phyloP scores from a whole-genome alignment of 2,888 invertebrate species.

The Tetanocera ferruginea region DNA sequence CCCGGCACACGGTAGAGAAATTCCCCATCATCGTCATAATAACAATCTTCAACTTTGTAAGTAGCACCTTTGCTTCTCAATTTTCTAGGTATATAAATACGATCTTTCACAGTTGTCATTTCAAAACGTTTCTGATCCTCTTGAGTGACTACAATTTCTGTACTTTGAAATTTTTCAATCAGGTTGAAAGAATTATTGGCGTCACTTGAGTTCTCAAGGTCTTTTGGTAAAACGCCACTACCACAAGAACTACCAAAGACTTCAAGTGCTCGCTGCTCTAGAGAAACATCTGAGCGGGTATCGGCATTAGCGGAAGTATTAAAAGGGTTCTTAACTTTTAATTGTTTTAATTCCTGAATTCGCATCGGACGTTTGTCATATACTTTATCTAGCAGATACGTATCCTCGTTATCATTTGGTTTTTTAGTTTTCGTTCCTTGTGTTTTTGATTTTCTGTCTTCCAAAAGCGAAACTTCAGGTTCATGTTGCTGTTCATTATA shows the following conservation, averaged over 20 bases:
- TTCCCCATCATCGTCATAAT: constrained; percentile 84
- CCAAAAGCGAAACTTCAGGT: background rate
- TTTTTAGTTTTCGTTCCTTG: background rate
- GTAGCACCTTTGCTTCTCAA: constrained; percentile 76
- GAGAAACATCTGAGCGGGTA: background rate
- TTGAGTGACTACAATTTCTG: constrained; percentile 62
- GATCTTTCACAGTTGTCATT: constrained; percentile 67
- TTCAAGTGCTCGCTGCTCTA: constrained; percentile 32
- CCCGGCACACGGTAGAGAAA: constrained; percentile 86
- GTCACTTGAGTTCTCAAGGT: background rate
- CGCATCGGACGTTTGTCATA: constrained; percentile 60
- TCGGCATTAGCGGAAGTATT: background rate
- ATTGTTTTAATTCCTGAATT: constrained; percentile 57
- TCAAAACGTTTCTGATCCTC: constrained; percentile 61
- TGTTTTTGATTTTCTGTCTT: background rate
- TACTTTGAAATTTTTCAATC: constrained; percentile 59
- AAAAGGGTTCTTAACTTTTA: constrained; percentile 48
- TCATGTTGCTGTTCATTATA: constrained; percentile 44
- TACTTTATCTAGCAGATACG: constrained; percentile 60
- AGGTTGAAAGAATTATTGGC: constrained; percentile 33
- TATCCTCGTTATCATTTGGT: constrained; percentile 50
- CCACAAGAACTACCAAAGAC: constrained; percentile 53
- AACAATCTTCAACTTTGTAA: constrained; percentile 83
- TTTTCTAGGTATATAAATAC: constrained; percentile 79
- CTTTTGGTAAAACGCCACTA: constrained; percentile 49